phyloP scores from a whole-genome alignment of 2,797 vertebrate species.

The Sebastes goodei region DNA sequence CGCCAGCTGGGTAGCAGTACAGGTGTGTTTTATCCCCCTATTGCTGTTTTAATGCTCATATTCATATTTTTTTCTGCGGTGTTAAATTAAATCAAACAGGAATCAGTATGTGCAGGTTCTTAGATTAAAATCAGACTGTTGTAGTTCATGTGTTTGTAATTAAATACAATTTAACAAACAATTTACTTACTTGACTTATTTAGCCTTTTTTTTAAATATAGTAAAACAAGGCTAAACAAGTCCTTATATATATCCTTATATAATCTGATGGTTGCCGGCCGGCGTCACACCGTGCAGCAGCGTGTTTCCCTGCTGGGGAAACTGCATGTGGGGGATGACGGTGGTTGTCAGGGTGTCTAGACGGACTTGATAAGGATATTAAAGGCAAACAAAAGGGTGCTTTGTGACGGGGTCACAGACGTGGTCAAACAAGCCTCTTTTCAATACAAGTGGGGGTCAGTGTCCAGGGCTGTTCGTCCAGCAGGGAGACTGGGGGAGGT shows the following conservation, averaged over 20 bases:
- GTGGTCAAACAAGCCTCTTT: constrained; percentile 73
- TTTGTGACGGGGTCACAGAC: constrained; percentile 86
- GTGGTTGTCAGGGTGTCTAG: constrained; percentile 89
- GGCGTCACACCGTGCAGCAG: neutral
- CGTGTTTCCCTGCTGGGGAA: constrained; percentile 12
- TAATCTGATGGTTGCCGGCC: neutral
- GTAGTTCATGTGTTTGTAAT: neutral
- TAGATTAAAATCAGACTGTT: neutral
- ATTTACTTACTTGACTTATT: neutral
- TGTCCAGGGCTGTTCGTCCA: constrained; percentile 61
- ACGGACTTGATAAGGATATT: constrained; percentile 93
- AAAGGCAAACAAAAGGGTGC: constrained; percentile 85
- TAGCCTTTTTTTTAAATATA: neutral
- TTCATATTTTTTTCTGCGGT: neutral
- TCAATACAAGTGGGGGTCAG: constrained; percentile 74
- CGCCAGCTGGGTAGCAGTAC: constrained; percentile 96
- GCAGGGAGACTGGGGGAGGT: constrained; percentile 51
- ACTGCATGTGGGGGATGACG: constrained; percentile 63
- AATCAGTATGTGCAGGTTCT: neutral
- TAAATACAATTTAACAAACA: neutral
- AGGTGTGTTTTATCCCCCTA: constrained; percentile 80
- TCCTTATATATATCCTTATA: too few relatives aligned
- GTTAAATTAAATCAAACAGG: neutral
- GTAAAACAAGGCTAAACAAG: neutral
- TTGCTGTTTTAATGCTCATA: neutral